Percentiles rank a stretch among this genome's conserved stretches.
These are phyloP conservation scores for Serripes groenlandicus DNA, from an alignment of 2,888 invertebrate genomes.

Conservation along the genomic window DNA sequence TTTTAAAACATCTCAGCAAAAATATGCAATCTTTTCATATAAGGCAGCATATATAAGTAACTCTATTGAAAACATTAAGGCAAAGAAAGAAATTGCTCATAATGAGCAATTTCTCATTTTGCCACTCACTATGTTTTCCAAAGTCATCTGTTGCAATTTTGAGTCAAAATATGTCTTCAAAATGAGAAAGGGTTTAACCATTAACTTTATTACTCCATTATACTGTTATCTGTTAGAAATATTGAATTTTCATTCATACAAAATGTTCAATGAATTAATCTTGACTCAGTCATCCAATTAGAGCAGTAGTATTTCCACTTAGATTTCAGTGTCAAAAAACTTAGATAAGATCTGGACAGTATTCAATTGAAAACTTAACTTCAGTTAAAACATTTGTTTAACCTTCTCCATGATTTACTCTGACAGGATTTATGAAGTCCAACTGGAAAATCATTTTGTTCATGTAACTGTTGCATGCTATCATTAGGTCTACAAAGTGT, in stretches of 20 bases:
- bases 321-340: slow-evolving; percentile 13
- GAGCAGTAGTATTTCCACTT: not conserved
- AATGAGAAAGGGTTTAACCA: not conserved
- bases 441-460: no score
- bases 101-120: not conserved
- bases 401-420: no score
- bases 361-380: no score
- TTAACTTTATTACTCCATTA: slow-evolving; percentile 10
- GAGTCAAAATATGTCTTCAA: not conserved
- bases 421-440: no score
- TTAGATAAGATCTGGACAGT: slow-evolving; percentile 22
- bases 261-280: slow-evolving; percentile 30
- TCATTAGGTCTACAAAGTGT: no score
- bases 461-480: no score
- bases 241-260: slow-evolving; percentile 32
- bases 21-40: no score
- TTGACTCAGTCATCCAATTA: slow-evolving; percentile 7
- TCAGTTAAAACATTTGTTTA: no score
- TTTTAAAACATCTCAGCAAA: no score
- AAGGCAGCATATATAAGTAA: no score
- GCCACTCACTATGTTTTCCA: not conserved
- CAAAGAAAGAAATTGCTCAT: not conserved
- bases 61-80: not conserved
- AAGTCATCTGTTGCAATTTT: not conserved
- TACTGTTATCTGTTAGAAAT: slow-evolving; percentile 15